Percentiles rank a stretch among this genome's conserved stretches.
Evolutionary conservation across 2,797 vertebrate species (phyloP).

Genomic region (Hippoglossus hippoglossus): DNA sequence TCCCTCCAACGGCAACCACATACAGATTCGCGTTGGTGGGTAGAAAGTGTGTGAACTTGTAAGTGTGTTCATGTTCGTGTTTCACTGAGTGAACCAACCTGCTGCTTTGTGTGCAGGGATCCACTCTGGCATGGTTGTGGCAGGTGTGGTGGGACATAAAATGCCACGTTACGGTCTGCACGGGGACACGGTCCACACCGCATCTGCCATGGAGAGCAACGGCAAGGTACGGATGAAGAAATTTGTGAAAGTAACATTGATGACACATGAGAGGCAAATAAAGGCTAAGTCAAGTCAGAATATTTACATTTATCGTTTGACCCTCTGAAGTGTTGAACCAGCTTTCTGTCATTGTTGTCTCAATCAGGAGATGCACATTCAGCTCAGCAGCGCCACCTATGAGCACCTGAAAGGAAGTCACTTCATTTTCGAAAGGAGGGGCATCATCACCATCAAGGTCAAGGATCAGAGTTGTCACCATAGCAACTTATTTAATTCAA

Average conservation of each 20-base stretch:
- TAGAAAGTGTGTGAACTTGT: not conserved
- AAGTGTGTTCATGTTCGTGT: not conserved
- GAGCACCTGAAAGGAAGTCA: constrained; percentile 84
- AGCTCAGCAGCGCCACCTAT: constrained; percentile 83
- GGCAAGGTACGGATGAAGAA: constrained; percentile 71
- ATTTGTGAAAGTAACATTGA: not conserved
- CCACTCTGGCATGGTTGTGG: constrained; percentile 86
- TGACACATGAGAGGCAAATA: not conserved
- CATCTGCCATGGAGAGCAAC: constrained; percentile 86
- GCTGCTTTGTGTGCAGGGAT: constrained; percentile 70
- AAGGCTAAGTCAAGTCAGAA: no score
- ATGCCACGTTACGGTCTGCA: constrained; percentile 86
- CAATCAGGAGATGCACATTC: constrained; percentile 83
- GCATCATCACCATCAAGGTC: constrained; percentile 84
- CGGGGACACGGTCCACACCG: constrained; percentile 84
- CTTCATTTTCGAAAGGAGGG: constrained; percentile 84
- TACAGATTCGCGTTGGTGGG: constrained; percentile 84
- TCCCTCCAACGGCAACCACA: constrained; percentile 84
- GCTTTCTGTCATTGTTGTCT: constrained; percentile 11
- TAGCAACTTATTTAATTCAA: constrained; percentile 21
- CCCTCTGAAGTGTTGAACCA: not conserved
- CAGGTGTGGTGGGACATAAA: constrained; percentile 84
- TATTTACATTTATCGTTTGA: not conserved
- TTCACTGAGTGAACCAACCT: not conserved
- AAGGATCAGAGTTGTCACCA: constrained; percentile 31